Percentiles rank a stretch among this genome's conserved stretches.
Conservation (phyloP, 2,113 vertebrate genomes). For the Myotis yumanensis region DNA sequence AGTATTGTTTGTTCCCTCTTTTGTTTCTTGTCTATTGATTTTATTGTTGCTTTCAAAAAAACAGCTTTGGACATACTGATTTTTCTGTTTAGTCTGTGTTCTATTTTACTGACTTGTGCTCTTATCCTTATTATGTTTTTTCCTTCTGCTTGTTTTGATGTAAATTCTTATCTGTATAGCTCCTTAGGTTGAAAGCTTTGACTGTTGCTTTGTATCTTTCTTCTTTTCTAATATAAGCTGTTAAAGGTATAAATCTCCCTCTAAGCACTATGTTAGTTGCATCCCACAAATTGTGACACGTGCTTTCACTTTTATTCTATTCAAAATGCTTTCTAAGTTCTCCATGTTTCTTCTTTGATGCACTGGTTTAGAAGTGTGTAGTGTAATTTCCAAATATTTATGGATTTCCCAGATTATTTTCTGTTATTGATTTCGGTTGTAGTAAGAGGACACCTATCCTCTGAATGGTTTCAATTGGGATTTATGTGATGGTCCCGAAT, state of each 20-base stretch:
- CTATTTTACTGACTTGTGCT: slow-evolving; percentile 13
- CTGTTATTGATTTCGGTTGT: neutral
- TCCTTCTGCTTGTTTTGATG: slow-evolving; percentile 29
- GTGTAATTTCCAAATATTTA: slow-evolving; percentile 30
- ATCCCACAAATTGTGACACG: neutral
- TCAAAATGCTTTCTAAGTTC: neutral
- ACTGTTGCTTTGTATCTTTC: neutral
- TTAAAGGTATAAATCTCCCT: neutral
- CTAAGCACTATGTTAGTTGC: neutral
- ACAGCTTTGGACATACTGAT: neutral
- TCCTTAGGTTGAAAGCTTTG: neutral
- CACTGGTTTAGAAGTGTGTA: neutral
- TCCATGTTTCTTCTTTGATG: neutral
- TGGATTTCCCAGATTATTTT: neutral
- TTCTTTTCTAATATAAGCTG: neutral
- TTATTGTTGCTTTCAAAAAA: neutral
- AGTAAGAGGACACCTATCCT: slow-evolving; percentile 1
- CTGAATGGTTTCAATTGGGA: neutral
- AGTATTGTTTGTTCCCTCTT: neutral
- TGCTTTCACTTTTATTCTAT: neutral
- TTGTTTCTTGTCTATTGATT: neutral
- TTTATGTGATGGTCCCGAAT: neutral
- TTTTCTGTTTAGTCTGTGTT: neutral
- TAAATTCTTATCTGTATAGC: neutral
- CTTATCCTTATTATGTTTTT: neutral